These are phyloP conservation scores for Coregonus suidteri DNA, from an alignment of 2,797 vertebrate species.

Conservation along the genomic window DNA sequence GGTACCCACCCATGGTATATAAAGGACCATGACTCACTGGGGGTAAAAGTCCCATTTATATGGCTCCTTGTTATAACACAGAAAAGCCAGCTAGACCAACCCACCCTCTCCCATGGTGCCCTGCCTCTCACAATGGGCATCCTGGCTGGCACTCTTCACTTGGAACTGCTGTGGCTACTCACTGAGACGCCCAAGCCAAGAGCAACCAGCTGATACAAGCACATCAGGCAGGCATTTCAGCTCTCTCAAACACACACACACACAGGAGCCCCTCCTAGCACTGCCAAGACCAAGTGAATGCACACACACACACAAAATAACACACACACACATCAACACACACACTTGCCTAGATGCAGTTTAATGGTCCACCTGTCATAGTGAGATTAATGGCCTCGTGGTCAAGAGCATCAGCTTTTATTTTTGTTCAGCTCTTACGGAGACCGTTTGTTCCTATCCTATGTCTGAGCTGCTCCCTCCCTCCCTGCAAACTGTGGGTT, in stretches of 20 bases:
- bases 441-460: conserved; percentile 20
- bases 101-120: conserved; percentile 1
- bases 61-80: neutral
- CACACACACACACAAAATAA: no score
- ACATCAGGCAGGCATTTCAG: neutral
- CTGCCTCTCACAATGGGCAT: conserved; percentile 25
- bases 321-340: neutral
- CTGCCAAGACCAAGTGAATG: no score
- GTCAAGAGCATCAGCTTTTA: conserved; percentile 45
- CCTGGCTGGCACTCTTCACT: conserved; percentile 6
- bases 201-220: conserved; percentile 37
- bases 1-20: neutral
- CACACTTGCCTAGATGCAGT: conserved; percentile 28
- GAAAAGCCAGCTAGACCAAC: conserved; percentile 3
- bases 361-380: conserved; percentile 63
- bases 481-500: neutral
- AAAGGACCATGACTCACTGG: neutral
- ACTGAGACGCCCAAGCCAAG: conserved; percentile 27
- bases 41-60: neutral
- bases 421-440: conserved; percentile 44
- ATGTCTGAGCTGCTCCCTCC: no score
- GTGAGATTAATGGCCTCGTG: conserved; percentile 62
- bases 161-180: conserved; percentile 25
- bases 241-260: conserved; percentile 11
- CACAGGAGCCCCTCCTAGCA: neutral